Evolutionary conservation across 2,113 vertebrate genomes (phyloP).

Genomic region (Felis chaus): DNA sequence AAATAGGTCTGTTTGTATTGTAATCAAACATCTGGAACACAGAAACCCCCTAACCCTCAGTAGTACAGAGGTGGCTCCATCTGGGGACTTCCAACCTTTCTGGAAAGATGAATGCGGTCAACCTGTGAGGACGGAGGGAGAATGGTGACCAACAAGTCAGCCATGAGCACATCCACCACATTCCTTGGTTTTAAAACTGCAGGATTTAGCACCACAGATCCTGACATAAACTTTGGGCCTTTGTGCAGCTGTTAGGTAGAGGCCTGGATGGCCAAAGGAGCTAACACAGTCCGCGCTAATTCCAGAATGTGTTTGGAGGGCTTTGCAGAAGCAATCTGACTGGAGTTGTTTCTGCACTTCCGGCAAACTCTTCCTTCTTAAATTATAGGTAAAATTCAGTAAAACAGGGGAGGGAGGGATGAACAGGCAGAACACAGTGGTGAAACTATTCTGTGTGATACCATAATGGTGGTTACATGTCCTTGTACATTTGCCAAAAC

Average conservation of each 20-base stretch:
- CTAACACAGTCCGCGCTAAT: fast-evolving
- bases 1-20: conserved; percentile 61
- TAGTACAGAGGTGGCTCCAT: not conserved
- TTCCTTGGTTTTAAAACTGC: not conserved
- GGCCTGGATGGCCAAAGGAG: not conserved
- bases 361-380: not conserved
- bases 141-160: not conserved
- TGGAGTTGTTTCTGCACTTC: not conserved
- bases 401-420: not conserved
- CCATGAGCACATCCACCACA: not conserved
- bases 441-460: not conserved
- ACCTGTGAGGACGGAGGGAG: not conserved
- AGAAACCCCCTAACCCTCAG: not conserved
- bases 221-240: not conserved
- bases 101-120: not conserved
- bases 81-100: not conserved
- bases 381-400: not conserved
- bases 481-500: not conserved
- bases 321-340: not conserved
- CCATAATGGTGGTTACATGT: no score
- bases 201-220: not conserved
- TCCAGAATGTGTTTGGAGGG: not conserved
- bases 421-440: not conserved
- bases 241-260: not conserved
- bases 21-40: conserved; percentile 37